Base-by-base conservation (phyloP, 2,888 invertebrate species). In the Hypercompe scribonia region DNA sequence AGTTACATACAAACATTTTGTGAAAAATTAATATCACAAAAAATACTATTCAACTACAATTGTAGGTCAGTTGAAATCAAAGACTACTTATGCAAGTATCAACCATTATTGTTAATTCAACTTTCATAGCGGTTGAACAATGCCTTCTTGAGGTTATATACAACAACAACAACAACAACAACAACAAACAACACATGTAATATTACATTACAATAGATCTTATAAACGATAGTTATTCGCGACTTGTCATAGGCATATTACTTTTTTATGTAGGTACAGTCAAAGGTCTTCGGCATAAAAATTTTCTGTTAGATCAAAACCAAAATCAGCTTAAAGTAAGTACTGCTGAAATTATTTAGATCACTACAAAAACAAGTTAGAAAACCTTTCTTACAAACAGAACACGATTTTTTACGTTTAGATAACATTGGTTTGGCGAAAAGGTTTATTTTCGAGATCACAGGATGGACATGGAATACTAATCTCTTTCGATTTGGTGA, bases 391-490 rank as follows among this genome's bases (percentile, higher is more conserved):
- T 82, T 80, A 81, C 82, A 75, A 66, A 72, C 50, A 67, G 70
- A 79, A 78, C 72, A 80, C 70, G 76, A 71, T 76, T 84, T 82
- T 82, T 79, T 75, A 77, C 73, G 69, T 80, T 81, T 72, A 50
- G n/a, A 73, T 77, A 73, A 80, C 78, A 76, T 76, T 76, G 75
- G 73, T 78, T 74, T 58, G 61, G 65, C 42, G 79, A 76, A 81
- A 79, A 74, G 76, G 65, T 72, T 78, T 79, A 76, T 78, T 81
- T 81, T 72, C 68, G 33, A 61, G 66, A 65, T 66, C 78, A 75
- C 68, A 65, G 76, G 74, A 78, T 79, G 77, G 75, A 76, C 82
- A 74, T 74, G 71, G 81, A 84, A 84, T 84, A 82, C 84, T 84
- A 84, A 83, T 84, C 77, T 71, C 50, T 79, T 77, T 70, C 72